phyloP scores from a whole-genome alignment of 2,888 invertebrate genomes.

The Melipona beecheii region DNA sequence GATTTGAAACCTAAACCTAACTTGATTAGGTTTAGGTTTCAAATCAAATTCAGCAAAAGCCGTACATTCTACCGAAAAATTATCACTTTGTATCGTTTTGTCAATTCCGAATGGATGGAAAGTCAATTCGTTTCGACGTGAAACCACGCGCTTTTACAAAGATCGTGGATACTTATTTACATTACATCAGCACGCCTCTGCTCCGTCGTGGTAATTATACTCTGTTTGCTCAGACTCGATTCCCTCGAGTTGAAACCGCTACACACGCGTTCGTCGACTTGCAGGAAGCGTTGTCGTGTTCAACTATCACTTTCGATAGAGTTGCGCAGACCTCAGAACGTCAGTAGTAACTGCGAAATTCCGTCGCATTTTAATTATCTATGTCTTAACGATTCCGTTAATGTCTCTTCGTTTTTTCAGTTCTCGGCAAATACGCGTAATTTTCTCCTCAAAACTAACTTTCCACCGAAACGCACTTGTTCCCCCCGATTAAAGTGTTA shows the following conservation, averaged over 20 bases:
- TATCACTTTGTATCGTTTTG: too few species aligned
- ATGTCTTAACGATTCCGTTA: background rate
- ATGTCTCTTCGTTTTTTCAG: background rate
- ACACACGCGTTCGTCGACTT: slow-evolving; percentile 23
- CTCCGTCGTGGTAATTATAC: slow-evolving; percentile 15
- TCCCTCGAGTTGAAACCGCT: slow-evolving; percentile 16
- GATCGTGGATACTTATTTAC: background rate
- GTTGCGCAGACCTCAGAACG: slow-evolving; percentile 4
- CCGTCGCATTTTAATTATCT: slow-evolving; percentile 25
- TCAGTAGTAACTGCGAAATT: slow-evolving; percentile 29
- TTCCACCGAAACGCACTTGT: background rate
- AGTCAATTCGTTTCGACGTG: background rate
- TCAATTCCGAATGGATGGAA: too few species aligned
- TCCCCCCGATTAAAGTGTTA: too few species aligned
- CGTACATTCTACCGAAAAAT: too few species aligned
- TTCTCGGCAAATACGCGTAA: too few species aligned
- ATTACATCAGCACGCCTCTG: background rate
- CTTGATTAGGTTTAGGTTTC: too few species aligned
- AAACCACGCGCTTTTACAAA: background rate
- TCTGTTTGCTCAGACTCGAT: slow-evolving; percentile 10
- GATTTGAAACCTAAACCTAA: too few species aligned
- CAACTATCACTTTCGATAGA: slow-evolving; percentile 51
- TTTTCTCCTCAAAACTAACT: background rate
- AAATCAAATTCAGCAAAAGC: too few species aligned
- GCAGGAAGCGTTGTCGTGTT: slow-evolving; percentile 46